Conservation (phyloP, 2,888 invertebrate genomes). For the Lacanobia oleracea region DNA sequence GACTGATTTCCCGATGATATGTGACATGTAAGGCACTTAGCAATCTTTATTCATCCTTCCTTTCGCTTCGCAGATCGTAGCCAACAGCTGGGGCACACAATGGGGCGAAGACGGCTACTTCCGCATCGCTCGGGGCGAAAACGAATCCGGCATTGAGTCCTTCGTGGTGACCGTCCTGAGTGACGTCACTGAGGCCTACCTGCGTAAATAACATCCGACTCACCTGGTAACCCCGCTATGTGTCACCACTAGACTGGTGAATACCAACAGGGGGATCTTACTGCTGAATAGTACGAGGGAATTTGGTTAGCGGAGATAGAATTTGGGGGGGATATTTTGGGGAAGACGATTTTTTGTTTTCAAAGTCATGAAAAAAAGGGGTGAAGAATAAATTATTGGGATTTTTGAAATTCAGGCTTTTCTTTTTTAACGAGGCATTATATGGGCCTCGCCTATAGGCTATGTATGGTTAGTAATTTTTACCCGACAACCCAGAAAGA, state of each 20-base stretch:
- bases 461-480: too few relatives aligned
- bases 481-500: too few relatives aligned
- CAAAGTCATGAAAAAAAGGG: neutral
- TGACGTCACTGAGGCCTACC: conserved; percentile 86
- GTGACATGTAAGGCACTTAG: neutral
- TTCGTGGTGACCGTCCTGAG: conserved; percentile 96
- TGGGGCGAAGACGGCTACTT: conserved; percentile 99
- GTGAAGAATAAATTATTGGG: too few relatives aligned
- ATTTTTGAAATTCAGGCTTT: neutral
- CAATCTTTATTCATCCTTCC: neutral
- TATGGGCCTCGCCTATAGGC: too few relatives aligned
- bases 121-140: conserved; percentile 95
- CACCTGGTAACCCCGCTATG: conserved; percentile 81
- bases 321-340: neutral
- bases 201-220: conserved; percentile 80
- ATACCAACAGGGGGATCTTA: conserved; percentile 75
- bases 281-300: conserved; percentile 80
- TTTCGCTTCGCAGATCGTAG: conserved; percentile 93
- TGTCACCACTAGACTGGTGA: conserved; percentile 75
- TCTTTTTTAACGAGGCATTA: neutral
- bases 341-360: neutral
- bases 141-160: conserved; percentile 97
- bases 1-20: too few relatives aligned
- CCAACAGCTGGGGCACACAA: conserved; percentile 97
- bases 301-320: conserved; percentile 72